Base-by-base conservation (phyloP, 1,140 invertebrate genomes). In the Zaprionus inermis region DNA sequence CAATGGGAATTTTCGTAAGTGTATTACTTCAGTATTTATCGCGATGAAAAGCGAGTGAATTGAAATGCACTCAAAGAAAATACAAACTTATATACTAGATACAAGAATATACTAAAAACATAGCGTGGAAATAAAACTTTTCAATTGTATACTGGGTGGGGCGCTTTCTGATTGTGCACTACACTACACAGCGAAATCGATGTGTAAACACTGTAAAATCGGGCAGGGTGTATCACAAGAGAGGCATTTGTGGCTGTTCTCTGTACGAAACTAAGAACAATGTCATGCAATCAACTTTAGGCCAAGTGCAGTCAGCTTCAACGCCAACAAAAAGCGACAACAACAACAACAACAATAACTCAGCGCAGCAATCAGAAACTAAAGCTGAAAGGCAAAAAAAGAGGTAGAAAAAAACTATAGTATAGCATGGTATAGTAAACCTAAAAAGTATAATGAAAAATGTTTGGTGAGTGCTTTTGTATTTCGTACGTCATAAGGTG, bases 241-340 rank as follows among this genome's bases (percentile, higher is more conserved):
- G 49, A n/a, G n/a, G 38, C 16, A 44, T 44, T 16, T 9, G 16
- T n/a, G 36, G 46, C 32, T 12, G 22, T 11, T 32, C 70, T 66
- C 66, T 63, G 57, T 70, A 74, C 69, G 66, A 76, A 68, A 67
- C 57, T 83, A 83, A 84, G 81, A 83, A 83, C 80, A 84, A 83
- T 83, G 80, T 83, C 80, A 83, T 83, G 80, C 80, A 83, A 83
- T 83, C 80, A 83, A 83, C 80, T 83, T 83, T 84, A 73, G 81
- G 76, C 80, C 81, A 84, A 84, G 81, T 84, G 80, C 80, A 79
- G 54, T 72, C 67, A 79, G 59, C 41, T 49, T 22, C 79, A 82
- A 79, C 38, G n/a, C 66, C 67, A 83, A 71, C 73, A 79, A 59
- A 67, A 72, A 38, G 11, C 65, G 44, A 34, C 32, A 34, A 49